Percentiles rank a stretch among this genome's conserved stretches.
Evolutionary conservation across 2,797 vertebrate genomes (phyloP).

Genomic region (Rhabdophis nuchalis): DNA sequence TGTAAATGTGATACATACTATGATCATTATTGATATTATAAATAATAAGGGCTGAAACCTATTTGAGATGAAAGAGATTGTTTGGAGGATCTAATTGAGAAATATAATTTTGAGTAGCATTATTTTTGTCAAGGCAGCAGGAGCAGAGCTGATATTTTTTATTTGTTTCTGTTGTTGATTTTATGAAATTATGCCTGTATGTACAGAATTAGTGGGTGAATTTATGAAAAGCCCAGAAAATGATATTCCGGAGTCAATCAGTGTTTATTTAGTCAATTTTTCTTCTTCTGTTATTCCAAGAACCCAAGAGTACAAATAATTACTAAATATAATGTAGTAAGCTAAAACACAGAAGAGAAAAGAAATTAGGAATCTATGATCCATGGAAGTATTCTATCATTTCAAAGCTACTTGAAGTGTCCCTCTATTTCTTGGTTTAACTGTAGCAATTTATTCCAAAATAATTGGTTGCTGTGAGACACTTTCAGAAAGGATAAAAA

Average conservation of each 20-base stretch:
- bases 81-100: background rate
- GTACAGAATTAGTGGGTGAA: background rate
- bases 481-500: constrained; percentile 4
- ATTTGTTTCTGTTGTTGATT: background rate
- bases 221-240: background rate
- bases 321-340: constrained; percentile 1
- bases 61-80: background rate
- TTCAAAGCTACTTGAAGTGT: constrained; percentile 18
- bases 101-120: background rate
- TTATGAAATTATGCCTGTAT: background rate
- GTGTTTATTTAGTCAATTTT: background rate
- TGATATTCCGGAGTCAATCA: background rate
- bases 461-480: constrained; percentile 21
- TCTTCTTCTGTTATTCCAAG: background rate
- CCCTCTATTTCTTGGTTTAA: constrained; percentile 15
- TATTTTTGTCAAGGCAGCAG: background rate
- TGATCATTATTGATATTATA: background rate
- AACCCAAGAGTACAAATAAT: constrained; percentile 11
- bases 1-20: background rate
- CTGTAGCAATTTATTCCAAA: constrained; percentile 32
- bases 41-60: background rate
- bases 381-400: background rate
- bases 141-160: background rate
- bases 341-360: constrained; percentile 3
- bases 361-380: constrained; percentile 7